A percentile compares a stretch with the other conserved stretches of the same genome.
Evolutionary conservation across 2,888 invertebrate species (phyloP).

Genomic region (Gonocerus acuteangulatus): DNA sequence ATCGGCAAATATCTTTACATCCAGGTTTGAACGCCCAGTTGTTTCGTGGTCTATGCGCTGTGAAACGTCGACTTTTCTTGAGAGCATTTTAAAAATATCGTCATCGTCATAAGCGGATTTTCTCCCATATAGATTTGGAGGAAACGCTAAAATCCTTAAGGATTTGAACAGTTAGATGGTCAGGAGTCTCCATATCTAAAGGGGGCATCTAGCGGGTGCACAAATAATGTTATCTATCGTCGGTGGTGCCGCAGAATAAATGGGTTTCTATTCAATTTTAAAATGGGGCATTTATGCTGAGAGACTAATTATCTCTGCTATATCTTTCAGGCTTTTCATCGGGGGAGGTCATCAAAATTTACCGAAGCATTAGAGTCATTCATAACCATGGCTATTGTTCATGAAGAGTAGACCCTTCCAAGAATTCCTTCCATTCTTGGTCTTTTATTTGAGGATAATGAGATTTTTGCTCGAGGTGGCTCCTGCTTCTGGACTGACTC

Average conservation of each 20-base stretch:
- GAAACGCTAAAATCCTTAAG: too few species aligned
- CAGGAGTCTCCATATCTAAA: neutral
- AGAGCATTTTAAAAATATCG: too few species aligned
- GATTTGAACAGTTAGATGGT: neutral
- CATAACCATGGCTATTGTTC: neutral
- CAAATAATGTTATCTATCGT: conserved; percentile 14
- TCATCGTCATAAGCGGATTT: too few species aligned
- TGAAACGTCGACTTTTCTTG: too few species aligned
- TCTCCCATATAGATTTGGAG: too few species aligned
- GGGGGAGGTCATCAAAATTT: conserved; percentile 19
- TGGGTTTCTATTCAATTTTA: conserved; percentile 1
- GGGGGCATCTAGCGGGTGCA: neutral
- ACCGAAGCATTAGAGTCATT: conserved; percentile 17
- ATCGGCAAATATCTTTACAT: too few species aligned
- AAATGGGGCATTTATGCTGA: conserved; percentile 10
- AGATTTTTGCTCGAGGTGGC: too few species aligned
- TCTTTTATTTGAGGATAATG: too few species aligned
- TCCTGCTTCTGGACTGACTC: too few species aligned
- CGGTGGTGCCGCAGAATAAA: neutral
- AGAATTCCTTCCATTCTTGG: too few species aligned
- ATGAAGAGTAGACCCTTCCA: neutral
- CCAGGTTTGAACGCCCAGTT: too few species aligned
- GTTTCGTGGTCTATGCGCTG: too few species aligned
- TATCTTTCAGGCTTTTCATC: conserved; percentile 8
- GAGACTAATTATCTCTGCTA: conserved; percentile 4